These are phyloP conservation scores for Maniola jurtina DNA, from an alignment of 1,140 invertebrate species.

Conservation along the genomic window DNA sequence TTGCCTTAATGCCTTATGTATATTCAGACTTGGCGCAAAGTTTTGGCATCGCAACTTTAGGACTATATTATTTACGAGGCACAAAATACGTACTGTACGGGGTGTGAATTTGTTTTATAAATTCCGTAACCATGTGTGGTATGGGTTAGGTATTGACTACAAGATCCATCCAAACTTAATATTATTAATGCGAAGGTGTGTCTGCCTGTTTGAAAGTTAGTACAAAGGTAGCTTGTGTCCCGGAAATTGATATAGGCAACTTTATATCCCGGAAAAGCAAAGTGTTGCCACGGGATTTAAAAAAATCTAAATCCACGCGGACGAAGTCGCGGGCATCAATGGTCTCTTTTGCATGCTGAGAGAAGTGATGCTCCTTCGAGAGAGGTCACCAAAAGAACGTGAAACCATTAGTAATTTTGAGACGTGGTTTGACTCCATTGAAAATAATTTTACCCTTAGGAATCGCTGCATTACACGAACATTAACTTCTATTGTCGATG, in stretches of 20 bases:
- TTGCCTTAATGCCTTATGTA: conserved; percentile 8
- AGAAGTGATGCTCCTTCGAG: too few species aligned
- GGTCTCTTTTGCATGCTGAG: too few species aligned
- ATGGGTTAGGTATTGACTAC: not conserved
- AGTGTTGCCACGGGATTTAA: too few species aligned
- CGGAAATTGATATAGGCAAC: too few species aligned
- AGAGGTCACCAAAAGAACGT: too few species aligned
- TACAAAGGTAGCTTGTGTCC: not conserved
- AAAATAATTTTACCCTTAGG: not conserved
- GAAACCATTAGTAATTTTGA: not conserved
- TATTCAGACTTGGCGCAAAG: conserved; percentile 7
- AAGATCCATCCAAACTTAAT: not conserved
- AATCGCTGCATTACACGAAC: not conserved
- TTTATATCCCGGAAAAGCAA: too few species aligned
- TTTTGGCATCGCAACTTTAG: conserved; percentile 7
- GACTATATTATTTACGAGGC: conserved; percentile 6
- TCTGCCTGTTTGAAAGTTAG: not conserved
- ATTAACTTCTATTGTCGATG: not conserved
- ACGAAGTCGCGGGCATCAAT: too few species aligned
- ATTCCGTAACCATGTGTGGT: not conserved
- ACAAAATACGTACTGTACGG: not conserved
- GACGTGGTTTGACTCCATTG: not conserved
- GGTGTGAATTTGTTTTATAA: conserved; percentile 1
- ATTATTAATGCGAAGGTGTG: not conserved
- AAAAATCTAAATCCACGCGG: too few species aligned